A percentile compares a stretch with the other conserved stretches of the same genome.
phyloP scores from a whole-genome alignment of 2,888 invertebrate genomes.

The Lasioglossum malachurum region DNA sequence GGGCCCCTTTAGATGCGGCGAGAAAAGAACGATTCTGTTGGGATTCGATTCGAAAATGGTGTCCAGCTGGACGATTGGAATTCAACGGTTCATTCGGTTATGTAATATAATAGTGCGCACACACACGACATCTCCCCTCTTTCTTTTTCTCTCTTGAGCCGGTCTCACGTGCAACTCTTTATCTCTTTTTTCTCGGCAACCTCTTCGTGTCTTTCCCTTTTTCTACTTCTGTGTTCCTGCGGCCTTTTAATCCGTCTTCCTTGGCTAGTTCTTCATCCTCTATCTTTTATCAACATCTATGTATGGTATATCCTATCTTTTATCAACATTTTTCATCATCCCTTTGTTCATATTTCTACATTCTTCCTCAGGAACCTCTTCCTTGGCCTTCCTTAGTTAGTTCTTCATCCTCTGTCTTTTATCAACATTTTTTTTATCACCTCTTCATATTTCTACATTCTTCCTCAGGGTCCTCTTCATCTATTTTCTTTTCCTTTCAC shows the following conservation, averaged over 20 bases:
- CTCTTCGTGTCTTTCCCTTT: neutral
- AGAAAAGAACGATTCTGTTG: neutral
- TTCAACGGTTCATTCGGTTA: conserved; percentile 58
- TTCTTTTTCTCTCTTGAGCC: neutral
- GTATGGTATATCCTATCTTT: no score
- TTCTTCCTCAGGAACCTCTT: neutral
- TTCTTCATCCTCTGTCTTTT: no score
- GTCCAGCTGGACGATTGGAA: conserved; percentile 40
- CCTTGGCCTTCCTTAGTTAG: no score
- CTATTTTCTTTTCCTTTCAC: neutral
- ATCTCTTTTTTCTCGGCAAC: neutral
- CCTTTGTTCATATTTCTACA: no score
- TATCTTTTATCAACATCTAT: no score
- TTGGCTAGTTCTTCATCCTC: neutral
- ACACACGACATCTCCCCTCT: conserved; percentile 44
- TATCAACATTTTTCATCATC: no score
- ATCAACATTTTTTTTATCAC: no score
- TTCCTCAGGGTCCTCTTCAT: neutral
- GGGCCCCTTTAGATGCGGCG: neutral
- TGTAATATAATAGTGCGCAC: conserved; percentile 58
- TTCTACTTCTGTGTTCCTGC: neutral
- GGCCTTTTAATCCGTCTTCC: neutral
- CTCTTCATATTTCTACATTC: no score
- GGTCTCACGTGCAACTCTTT: neutral
- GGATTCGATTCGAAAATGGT: conserved; percentile 37